Base-by-base conservation (phyloP, 2,113 vertebrate species). In the Menidia beryllina region DNA sequence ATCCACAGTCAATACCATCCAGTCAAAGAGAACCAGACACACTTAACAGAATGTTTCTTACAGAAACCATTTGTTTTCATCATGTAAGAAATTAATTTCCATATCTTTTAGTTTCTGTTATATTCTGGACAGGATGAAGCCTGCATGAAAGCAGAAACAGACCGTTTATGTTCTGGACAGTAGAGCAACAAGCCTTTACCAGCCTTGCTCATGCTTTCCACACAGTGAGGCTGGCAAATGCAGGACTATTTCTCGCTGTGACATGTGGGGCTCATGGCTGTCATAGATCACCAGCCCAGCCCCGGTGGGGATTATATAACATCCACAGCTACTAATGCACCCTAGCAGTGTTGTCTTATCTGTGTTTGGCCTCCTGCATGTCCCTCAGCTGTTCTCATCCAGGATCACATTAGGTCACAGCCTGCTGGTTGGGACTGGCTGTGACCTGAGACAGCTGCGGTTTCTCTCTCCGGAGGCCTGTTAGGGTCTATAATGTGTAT, bases 391-490 rank as follows among this genome's bases (percentile, higher is more conserved):
- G 89, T 76, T 87, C 63, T 81, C 79, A 52, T 75, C 34, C 52
- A 59, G 71, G 56, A 71, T 79, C 55, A 79, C 72, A 60, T 70
- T 1, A 69, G 82, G 81, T 84, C 75, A 75, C 20, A 60, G 71
- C 62, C 68, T 81, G 64, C 64, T 52, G 69, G 11, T 59, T 66
- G 68, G 78, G 72, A 58, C 72, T 45, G 72, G 52, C 65, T 56
- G 67, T 75, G 76, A 77, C 75, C 65, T 53, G 62, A 47, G 68
- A 78, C 90, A 93, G 86, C 87, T 92, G 89, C 77, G 55, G 30
- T 67, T 47, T 39, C 25, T 53, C 55, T 77, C 60, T 63, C 51
- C 59, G 15, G 67, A 75, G 83, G 49, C 69, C 65, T 26, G 65
- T 81, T 55, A 50, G 57, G 45, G 48, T 24, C 61, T 27, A 34